phyloP scores from a whole-genome alignment of 2,113 vertebrate species.

The Sporophila hypoxantha region DNA sequence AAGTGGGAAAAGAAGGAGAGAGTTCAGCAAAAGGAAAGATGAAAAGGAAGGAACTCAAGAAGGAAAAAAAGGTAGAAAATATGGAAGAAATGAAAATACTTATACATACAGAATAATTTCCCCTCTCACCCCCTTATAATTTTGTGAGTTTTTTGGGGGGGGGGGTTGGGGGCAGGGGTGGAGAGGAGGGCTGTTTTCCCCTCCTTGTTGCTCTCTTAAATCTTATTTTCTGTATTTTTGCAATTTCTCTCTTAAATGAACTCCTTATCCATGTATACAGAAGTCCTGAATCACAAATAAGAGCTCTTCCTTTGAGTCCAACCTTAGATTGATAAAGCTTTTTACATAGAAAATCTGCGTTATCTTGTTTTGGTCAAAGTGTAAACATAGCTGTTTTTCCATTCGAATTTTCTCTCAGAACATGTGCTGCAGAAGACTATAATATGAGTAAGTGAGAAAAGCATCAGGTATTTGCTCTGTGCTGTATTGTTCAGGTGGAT shows the following conservation, averaged over 20 bases:
- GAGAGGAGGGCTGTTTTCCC: neutral
- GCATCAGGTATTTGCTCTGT: neutral
- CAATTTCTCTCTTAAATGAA: neutral
- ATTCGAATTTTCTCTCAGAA: neutral
- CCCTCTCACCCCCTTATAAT: neutral
- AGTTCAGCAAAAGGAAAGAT: neutral
- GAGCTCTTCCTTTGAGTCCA: neutral
- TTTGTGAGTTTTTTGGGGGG: neutral
- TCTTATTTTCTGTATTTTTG: neutral
- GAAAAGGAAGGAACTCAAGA: neutral
- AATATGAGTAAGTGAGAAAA: neutral
- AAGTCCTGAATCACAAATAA: neutral
- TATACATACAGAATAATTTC: neutral
- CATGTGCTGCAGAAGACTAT: neutral
- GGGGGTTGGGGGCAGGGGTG: rapidly evolving
- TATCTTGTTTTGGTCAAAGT: neutral
- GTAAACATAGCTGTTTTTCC: neutral
- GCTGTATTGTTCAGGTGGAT: neutral
- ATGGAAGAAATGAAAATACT: neutral
- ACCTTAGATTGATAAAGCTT: neutral
- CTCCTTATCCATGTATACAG: neutral
- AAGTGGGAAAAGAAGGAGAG: neutral
- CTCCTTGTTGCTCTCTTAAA: neutral
- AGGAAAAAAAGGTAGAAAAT: rapidly evolving
- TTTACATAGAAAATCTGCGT: neutral